Evolutionary conservation across 2,113 vertebrate species (phyloP), one percentile per base, ranked within the genome.

Genomic region (Trogon melanurus): DNA sequence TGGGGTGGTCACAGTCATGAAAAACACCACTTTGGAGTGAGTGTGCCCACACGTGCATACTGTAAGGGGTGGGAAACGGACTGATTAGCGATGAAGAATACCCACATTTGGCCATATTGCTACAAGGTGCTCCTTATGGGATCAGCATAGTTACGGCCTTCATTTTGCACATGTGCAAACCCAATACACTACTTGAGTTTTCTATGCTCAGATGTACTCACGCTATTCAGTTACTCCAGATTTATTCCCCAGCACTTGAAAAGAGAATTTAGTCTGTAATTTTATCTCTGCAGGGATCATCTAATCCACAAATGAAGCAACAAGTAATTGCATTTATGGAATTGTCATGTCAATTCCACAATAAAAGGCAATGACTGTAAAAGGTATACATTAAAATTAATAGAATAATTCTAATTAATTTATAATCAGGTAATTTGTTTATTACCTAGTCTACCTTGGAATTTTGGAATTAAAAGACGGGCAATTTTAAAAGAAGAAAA

Each of bases 301-400:
- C 87, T 94, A 91, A 87, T 82, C 74, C 54, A 89, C 30, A 79
- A 88, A 76, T 73, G 54, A 85, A 85, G 70, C 66, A 87, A 81
- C 50, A 89, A 81, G 9, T 71, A 75, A 78, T 79, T 91, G 29
- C 48, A 65, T 79, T 92, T 87, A 61, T 66, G 38, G 36, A 51
- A 78, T 78, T 72, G 64, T 70, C 51, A 36, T 75, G 71, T 62
- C 57, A 73, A 80, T 78, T 88, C 32, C 18, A 29, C 62, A 62
- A 29, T 58, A 74, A 84, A 92, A 86, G 29, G 13, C 53, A 85
- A 29, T 58, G 15, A 50, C 38, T 80, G 14, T 82, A 73, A 94
- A 85, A 95, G 70, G 6, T 72, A 48, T 47, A 44, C 2, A 3
- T 81, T 72, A 74, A 91, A 80, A 95, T 54, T 34, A 19, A 61